Percentiles rank a stretch among this genome's conserved stretches.
Evolutionary conservation across 2,797 vertebrate genomes (phyloP).

Genomic region (Semaprochilodus insignis): DNA sequence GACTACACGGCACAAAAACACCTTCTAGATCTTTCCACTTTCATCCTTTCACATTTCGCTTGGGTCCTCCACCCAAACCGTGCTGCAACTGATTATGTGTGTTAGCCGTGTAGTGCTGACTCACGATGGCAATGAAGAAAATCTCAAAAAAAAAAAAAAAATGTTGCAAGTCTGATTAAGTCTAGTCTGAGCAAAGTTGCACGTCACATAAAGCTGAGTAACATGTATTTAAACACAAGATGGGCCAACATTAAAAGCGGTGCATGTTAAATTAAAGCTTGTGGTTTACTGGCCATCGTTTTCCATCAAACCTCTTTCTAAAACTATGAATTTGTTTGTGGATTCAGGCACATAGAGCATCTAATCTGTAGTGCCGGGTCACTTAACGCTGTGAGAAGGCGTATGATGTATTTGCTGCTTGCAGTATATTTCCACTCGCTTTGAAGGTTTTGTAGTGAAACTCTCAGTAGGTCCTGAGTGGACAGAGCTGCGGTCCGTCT

Average conservation of each 20-base stretch:
- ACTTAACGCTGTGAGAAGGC: neutral
- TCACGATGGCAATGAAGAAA: neutral
- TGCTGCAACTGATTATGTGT: neutral
- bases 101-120: neutral
- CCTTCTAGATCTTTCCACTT: neutral
- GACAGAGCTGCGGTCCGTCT: slow-evolving; percentile 22
- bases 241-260: no score
- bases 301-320: no score
- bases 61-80: slow-evolving; percentile 46
- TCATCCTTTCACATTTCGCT: neutral
- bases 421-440: neutral
- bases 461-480: neutral
- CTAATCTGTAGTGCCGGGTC: neutral
- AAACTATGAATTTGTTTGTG: no score
- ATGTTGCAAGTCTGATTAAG: no score
- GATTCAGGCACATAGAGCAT: no score
- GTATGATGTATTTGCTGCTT: neutral
- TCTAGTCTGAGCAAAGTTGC: no score
- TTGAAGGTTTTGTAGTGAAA: neutral
- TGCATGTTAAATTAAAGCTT: no score
- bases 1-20: neutral
- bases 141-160: no score
- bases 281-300: no score
- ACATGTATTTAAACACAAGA: no score
- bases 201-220: no score